Conservation (phyloP, 2,797 vertebrate genomes). For the Urocyon cinereoargenteus region DNA sequence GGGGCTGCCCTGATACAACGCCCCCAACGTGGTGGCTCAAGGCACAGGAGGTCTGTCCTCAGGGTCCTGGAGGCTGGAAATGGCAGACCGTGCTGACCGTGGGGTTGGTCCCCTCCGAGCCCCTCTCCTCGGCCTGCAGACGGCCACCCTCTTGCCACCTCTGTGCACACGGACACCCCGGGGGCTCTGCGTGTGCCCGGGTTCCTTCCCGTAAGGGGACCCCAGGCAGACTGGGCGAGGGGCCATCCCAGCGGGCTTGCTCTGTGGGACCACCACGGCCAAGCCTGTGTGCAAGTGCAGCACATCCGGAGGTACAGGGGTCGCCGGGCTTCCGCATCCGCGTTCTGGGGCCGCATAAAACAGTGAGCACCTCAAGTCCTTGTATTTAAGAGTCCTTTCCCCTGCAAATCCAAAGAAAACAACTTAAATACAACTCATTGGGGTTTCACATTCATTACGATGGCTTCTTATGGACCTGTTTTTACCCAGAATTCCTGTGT, state of each 20-base stretch:
- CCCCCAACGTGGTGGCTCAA: neutral
- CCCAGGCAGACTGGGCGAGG: neutral
- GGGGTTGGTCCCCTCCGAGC: neutral
- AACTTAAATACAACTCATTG: neutral
- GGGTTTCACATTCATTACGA: neutral
- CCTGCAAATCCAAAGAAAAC: neutral
- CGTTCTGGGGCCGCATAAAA: neutral
- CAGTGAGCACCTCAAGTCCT: neutral
- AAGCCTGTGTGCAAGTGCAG: too few relatives aligned
- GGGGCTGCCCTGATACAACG: neutral
- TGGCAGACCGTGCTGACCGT: neutral
- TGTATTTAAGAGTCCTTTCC: neutral
- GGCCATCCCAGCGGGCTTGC: neutral
- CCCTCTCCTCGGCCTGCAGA: neutral
- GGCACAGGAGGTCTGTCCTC: neutral
- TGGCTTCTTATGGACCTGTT: neutral
- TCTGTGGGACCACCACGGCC: neutral
- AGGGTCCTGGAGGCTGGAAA: neutral
- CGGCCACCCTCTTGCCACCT: neutral
- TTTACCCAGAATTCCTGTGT: neutral
- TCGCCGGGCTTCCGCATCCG: neutral
- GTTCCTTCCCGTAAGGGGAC: neutral
- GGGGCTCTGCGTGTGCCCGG: neutral
- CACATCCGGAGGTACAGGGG: neutral
- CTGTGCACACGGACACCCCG: accelerated